A percentile compares a stretch with the other conserved stretches of the same genome.
These are phyloP conservation scores for Ennomos quercinarius DNA, from an alignment of 2,888 invertebrate species.

Conservation along the genomic window DNA sequence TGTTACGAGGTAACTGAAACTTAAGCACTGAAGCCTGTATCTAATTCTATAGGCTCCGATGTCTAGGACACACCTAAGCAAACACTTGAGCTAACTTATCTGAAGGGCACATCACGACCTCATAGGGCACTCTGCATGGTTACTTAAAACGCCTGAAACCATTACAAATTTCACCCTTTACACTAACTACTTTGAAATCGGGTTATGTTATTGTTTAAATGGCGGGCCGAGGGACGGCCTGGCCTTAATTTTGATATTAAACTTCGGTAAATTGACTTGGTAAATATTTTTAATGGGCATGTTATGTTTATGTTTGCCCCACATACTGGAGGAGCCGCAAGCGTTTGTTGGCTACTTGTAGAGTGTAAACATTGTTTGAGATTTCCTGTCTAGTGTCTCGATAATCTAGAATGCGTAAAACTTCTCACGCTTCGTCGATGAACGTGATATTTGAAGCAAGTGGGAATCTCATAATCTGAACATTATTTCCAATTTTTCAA, in stretches of 20 bases:
- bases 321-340: too few species aligned
- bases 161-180: conserved; percentile 26
- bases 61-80: too few species aligned
- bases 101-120: background rate
- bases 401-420: too few species aligned
- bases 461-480: too few species aligned
- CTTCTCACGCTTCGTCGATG: too few species aligned
- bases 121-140: conserved; percentile 12
- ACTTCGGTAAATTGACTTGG: conserved; percentile 22
- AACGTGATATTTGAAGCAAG: too few species aligned
- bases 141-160: conserved; percentile 22
- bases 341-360: background rate
- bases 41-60: too few species aligned
- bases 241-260: conserved; percentile 28
- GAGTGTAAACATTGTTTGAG: background rate
- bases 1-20: too few species aligned
- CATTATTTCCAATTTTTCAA: too few species aligned
- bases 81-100: conserved; percentile 2
- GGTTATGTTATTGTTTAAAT: conserved; percentile 40
- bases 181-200: conserved; percentile 33
- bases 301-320: conserved; percentile 6
- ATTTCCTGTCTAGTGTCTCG: too few species aligned
- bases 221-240: conserved; percentile 23
- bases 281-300: conserved; percentile 24
- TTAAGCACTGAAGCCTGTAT: too few species aligned